Conservation (phyloP, 2,113 vertebrate genomes). For the Pterophyllum scalare region DNA sequence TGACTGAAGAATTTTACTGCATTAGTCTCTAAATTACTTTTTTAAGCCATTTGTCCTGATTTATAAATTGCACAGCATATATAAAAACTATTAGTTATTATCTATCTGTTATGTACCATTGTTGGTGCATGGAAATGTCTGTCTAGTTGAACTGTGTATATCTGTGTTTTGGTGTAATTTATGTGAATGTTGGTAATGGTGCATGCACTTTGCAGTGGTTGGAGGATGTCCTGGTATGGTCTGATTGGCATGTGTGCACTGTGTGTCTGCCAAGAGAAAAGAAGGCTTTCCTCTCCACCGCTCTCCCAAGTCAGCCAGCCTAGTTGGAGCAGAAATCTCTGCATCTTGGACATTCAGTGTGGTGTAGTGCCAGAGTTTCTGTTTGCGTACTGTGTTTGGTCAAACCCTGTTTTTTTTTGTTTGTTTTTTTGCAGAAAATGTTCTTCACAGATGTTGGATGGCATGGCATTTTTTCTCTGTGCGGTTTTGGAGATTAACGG, state of each 20-base stretch:
- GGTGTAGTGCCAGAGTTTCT: constrained; percentile 33
- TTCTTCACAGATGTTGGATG: constrained; percentile 48
- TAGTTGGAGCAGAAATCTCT: constrained; percentile 39
- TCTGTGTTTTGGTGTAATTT: constrained; percentile 39
- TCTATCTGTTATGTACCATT: no score
- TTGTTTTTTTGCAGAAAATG: constrained; percentile 63
- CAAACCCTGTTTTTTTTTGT: constrained; percentile 32
- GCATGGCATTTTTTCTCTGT: neutral
- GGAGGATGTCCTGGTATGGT: constrained; percentile 45
- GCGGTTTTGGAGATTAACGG: constrained; percentile 46
- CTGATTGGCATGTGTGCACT: constrained; percentile 49
- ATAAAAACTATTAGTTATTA: neutral
- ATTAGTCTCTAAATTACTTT: neutral
- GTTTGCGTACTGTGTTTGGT: constrained; percentile 56
- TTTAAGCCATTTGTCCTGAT: neutral
- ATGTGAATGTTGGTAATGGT: constrained; percentile 54
- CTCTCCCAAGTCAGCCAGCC: constrained; percentile 31
- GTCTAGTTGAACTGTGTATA: neutral
- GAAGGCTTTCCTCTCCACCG: constrained; percentile 55
- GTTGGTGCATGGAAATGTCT: neutral
- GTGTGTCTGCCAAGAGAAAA: constrained; percentile 50
- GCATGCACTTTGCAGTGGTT: constrained; percentile 43
- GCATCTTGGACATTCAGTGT: constrained; percentile 12
- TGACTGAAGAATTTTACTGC: neutral
- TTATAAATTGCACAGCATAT: neutral